Conservation (phyloP, 37 sponge, comb jelly and placozoan genomes). For the Hormiphora californensis region DNA sequence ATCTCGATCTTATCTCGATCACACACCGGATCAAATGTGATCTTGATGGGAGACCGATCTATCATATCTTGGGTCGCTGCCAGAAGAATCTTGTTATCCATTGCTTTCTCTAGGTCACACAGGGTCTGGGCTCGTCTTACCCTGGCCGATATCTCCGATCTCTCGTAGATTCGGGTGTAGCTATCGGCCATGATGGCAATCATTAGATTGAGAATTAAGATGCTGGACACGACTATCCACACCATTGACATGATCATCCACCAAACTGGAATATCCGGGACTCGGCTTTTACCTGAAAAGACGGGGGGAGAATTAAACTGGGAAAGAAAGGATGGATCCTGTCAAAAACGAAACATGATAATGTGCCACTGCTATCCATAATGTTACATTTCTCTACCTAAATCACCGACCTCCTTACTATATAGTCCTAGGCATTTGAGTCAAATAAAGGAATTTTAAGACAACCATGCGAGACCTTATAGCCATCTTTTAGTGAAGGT, state of each 20-base stretch:
- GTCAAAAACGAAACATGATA: no score
- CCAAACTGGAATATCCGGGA: background rate
- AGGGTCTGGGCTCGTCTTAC: background rate
- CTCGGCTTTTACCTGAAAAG: no score
- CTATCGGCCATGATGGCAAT: slow-evolving; percentile 20
- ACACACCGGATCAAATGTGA: background rate
- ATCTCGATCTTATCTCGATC: background rate
- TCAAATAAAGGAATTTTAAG: no score
- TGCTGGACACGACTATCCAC: background rate
- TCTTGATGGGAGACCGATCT: background rate
- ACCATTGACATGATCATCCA: slow-evolving; percentile 16
- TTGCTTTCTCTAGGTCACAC: background rate
- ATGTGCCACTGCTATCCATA: no score
- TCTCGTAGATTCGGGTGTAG: slow-evolving; percentile 25
- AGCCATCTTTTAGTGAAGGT: no score
- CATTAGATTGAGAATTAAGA: background rate
- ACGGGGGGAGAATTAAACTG: no score
- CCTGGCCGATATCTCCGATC: background rate
- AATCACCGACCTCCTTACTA: no score
- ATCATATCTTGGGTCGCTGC: background rate
- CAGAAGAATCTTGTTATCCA: background rate
- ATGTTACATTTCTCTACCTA: no score
- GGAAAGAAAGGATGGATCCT: no score
- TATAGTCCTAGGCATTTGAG: no score
- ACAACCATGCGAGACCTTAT: no score